Evolutionary conservation across 2,888 invertebrate species (phyloP).

Genomic region (Cantharis nigra): DNA sequence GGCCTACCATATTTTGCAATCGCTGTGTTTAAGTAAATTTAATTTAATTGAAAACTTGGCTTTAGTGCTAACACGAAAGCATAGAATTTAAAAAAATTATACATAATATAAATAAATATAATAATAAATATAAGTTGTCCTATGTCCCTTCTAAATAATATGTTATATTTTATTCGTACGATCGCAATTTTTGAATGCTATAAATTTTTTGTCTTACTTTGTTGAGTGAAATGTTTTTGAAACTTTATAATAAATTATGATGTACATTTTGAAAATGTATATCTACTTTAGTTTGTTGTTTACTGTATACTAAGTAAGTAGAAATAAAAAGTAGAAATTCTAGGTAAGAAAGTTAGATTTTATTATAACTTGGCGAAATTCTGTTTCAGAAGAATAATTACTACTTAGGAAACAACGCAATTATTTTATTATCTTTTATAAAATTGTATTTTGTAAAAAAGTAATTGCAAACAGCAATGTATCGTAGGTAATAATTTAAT

Average conservation of each 20-base stretch:
- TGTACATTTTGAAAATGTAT: background rate
- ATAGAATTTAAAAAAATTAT: no score
- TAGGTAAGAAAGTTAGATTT: background rate
- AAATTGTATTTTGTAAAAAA: background rate
- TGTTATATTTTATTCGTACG: no score
- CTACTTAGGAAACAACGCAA: background rate
- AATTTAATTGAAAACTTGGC: no score
- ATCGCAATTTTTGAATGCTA: no score
- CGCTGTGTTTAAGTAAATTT: no score
- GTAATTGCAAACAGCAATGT: background rate
- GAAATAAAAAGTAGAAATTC: background rate
- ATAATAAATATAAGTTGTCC: no score
- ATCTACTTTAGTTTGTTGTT: background rate
- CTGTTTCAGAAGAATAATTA: background rate
- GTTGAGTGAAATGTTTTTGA: background rate
- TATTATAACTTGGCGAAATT: background rate
- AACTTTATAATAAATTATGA: background rate
- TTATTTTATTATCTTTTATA: background rate
- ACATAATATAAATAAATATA: no score
- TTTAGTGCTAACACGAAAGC: no score
- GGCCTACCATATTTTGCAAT: no score
- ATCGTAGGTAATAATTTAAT: background rate
- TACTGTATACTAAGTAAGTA: background rate
- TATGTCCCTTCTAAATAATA: no score
- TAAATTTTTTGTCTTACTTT: background rate